A percentile compares a stretch with the other conserved stretches of the same genome.
Evolutionary conservation across 1,140 invertebrate genomes (phyloP).

Genomic region (Drosophila athabasca): DNA sequence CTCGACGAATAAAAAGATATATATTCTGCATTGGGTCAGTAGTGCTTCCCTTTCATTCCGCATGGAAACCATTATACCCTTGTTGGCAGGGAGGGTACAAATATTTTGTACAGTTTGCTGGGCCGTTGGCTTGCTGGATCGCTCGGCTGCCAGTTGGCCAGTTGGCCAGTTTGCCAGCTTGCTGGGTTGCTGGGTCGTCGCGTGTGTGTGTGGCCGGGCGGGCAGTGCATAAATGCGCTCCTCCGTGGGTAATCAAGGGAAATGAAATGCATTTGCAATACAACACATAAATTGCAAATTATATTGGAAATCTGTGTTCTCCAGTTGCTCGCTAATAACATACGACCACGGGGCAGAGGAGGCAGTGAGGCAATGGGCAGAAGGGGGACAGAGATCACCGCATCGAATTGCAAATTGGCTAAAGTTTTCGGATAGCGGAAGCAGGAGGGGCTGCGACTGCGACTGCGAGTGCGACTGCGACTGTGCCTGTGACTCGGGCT

Average conservation of each 20-base stretch:
- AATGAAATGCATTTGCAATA: constrained; percentile 46
- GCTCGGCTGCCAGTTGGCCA: too few relatives aligned
- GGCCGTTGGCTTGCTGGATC: too few relatives aligned
- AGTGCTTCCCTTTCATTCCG: too few relatives aligned
- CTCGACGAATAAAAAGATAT: too few relatives aligned
- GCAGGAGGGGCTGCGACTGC: background rate
- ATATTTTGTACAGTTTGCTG: constrained; percentile 27
- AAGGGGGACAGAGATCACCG: constrained; percentile 38
- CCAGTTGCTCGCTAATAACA: constrained; percentile 15
- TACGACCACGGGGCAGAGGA: background rate
- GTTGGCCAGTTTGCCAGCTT: background rate
- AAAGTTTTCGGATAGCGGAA: too few relatives aligned
- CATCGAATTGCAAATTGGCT: constrained; percentile 65
- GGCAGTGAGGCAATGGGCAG: background rate
- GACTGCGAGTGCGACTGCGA: background rate
- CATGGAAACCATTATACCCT: too few relatives aligned
- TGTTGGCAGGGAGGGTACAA: too few relatives aligned
- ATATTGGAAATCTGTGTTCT: constrained; percentile 37
- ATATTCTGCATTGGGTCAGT: too few relatives aligned
- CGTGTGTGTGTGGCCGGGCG: constrained; percentile 5
- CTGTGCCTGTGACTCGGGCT: background rate
- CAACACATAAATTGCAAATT: constrained; percentile 65
- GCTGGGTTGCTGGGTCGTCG: background rate
- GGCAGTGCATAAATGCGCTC: background rate
- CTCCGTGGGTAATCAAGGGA: constrained; percentile 25